Conservation (phyloP, 1,140 invertebrate genomes). For the Trachelipus rathkii region DNA sequence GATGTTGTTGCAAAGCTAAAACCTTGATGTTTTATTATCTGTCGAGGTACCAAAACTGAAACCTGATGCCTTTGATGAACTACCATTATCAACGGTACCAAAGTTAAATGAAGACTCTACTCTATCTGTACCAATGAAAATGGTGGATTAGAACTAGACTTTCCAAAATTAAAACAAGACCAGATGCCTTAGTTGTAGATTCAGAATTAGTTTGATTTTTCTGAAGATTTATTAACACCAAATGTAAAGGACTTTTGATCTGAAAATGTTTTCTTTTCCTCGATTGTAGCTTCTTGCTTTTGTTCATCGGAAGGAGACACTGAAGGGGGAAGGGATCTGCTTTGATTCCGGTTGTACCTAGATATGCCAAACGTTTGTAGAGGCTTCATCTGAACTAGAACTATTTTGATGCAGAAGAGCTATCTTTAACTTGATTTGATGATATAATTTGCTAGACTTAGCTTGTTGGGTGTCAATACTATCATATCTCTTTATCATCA, state of each 20-base stretch:
- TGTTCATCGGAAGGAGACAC: neutral
- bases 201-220: conserved; percentile 1
- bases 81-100: conserved; percentile 19
- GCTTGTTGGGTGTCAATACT: neutral
- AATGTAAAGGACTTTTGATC: conserved; percentile 8
- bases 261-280: neutral
- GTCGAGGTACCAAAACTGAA: conserved; percentile 40
- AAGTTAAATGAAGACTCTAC: conserved; percentile 31
- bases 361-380: neutral
- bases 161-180: conserved; percentile 14
- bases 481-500: conserved; percentile 41
- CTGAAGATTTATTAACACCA: conserved; percentile 1
- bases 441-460: neutral
- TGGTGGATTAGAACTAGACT: conserved; percentile 11
- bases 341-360: neutral
- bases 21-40: conserved; percentile 1
- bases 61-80: conserved; percentile 28
- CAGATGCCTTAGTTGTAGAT: neutral
- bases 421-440: neutral
- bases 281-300: neutral
- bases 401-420: neutral
- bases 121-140: conserved; percentile 27
- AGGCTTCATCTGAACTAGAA: neutral
- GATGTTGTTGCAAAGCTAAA: conserved; percentile 28
- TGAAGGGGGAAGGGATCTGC: neutral